Conservation (phyloP, 2,888 invertebrate genomes). For the Branchinecta sandiegonensis region DNA sequence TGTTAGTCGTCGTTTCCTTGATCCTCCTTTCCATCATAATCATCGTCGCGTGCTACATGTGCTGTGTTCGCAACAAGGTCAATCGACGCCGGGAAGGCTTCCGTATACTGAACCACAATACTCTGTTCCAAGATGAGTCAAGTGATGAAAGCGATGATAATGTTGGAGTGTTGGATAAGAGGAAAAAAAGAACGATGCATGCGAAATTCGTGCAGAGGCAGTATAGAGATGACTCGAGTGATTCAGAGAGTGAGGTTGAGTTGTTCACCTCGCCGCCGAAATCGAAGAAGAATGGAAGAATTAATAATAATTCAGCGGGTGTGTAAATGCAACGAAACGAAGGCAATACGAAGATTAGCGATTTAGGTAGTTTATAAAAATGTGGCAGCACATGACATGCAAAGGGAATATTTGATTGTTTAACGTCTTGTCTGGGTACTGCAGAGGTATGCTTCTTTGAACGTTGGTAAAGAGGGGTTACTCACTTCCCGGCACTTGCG, state of each 20-base stretch:
- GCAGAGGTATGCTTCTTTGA: too few relatives aligned
- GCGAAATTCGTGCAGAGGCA: neutral
- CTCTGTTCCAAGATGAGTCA: neutral
- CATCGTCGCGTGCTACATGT: neutral
- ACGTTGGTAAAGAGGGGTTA: too few relatives aligned
- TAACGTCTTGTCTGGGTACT: too few relatives aligned
- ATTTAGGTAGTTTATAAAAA: too few relatives aligned
- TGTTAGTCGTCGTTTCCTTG: neutral
- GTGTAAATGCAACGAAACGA: too few relatives aligned
- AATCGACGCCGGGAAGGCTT: neutral
- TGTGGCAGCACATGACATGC: too few relatives aligned
- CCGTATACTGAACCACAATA: neutral
- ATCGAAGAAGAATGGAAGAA: neutral
- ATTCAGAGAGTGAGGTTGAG: slow-evolving; percentile 10
- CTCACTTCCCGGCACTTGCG: too few relatives aligned
- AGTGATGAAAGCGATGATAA: neutral
- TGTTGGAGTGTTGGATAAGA: neutral
- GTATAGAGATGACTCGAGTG: slow-evolving; percentile 6
- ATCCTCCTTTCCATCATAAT: neutral
- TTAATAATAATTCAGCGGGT: neutral
- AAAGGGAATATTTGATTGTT: too few relatives aligned
- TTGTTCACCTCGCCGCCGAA: neutral
- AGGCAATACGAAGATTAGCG: too few relatives aligned
- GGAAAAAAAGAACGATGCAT: neutral
- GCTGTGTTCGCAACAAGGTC: neutral